phyloP scores from a whole-genome alignment of 1,140 invertebrate genomes.

The Drosophila kanapiae region DNA sequence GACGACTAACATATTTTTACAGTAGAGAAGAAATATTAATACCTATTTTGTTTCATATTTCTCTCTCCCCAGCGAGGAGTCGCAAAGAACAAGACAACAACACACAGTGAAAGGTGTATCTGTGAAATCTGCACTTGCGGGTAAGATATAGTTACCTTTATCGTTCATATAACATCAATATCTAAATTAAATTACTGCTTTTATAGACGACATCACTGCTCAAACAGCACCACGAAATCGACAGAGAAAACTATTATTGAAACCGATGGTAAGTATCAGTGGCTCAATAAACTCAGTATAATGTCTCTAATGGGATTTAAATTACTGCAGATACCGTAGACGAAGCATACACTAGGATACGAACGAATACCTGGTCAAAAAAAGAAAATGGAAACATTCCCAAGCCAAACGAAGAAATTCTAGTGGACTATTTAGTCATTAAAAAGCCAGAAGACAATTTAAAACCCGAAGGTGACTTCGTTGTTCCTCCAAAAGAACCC shows the following conservation, averaged over 20 bases:
- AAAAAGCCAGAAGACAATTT: conserved; percentile 88
- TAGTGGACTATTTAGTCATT: conserved; percentile 73
- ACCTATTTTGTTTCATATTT: conserved; percentile 53
- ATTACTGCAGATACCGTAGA: conserved; percentile 65
- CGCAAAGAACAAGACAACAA: conserved; percentile 85
- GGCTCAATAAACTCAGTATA: not conserved
- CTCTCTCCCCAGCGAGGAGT: conserved; percentile 69
- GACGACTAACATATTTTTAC: not conserved
- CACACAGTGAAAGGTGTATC: conserved; percentile 92
- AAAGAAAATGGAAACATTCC: conserved; percentile 90
- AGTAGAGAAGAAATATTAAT: not conserved
- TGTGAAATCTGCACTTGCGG: conserved; percentile 96
- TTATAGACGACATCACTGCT: conserved; percentile 77
- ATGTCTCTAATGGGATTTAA: not conserved
- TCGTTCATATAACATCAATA: not conserved
- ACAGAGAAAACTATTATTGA: conserved; percentile 65
- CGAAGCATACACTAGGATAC: conserved; percentile 89
- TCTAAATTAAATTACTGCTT: not conserved
- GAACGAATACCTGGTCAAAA: conserved; percentile 93
- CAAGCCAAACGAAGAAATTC: conserved; percentile 80
- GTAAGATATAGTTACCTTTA: conserved; percentile 87
- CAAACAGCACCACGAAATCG: conserved; percentile 64
- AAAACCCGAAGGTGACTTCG: conserved; percentile 87
- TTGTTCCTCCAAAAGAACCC: conserved; percentile 85
- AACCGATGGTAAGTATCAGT: conserved; percentile 54